Evolutionary conservation across 2,797 vertebrate genomes (phyloP), one percentile per base, ranked within the genome.

Genomic region (Pseudochromis fuscus): DNA sequence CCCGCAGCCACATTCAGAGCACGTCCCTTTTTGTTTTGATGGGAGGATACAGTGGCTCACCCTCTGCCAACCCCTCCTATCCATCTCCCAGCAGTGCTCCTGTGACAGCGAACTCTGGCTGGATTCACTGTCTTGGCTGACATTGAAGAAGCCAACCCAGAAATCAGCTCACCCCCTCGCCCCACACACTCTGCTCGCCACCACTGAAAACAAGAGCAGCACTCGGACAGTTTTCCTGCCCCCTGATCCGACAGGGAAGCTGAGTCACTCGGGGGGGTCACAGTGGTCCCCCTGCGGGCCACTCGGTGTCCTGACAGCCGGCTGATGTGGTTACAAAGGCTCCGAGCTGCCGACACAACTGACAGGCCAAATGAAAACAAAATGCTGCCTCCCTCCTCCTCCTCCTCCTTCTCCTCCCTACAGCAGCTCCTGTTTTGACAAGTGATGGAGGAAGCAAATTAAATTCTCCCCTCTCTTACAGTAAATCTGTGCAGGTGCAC

Each of bases 91-190:
- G 56, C 44, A 4, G 35, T 19, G 24, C 65, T 58, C n/a, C 63
- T 64, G 60, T 65, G 81, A 78, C n/a, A 13, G 67, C 71, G 55
- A 53, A 53, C 50, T 64, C 75, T 84, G 83, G 79, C 74, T 33
- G 16, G 65, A 28, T 68, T 88, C 76, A 1, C 85, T 72, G 89
- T 89, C 90, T 90, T 91, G 83, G 88, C 91, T 93, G 92, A 91
- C 91, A 93, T 88, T 91, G 88, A 91, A 75, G 82, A 72, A 74
- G 77, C 67, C 33, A 21, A 62, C 65, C 70, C 66, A 67, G 66
- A 75, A 65, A 66, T 67, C 67, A 0, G n/a, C 48, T 72, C 60
- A 5, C 52, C 72, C 15, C 64, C 50, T 50, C 24, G 38, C 10
- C 75, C 40, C 49, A 30, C 67, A 15, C 46, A 19, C 63, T 64